Conservation (phyloP, 1,140 invertebrate genomes). For the Battus philenor region DNA sequence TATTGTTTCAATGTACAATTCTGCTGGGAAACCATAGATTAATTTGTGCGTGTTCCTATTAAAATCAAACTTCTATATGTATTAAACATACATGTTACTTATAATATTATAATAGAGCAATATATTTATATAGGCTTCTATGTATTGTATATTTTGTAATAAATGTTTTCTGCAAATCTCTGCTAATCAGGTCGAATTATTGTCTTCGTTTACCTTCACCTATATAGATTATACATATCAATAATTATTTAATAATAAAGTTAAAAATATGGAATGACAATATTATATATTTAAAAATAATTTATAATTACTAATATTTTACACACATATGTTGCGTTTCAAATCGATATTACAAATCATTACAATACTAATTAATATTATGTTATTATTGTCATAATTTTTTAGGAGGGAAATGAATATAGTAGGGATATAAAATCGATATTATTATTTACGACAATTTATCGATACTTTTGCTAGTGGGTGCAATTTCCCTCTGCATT, state of each 20-base stretch:
- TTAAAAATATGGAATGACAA: neutral
- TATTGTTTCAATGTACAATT: too few relatives aligned
- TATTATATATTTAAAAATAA: neutral
- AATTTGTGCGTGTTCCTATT: too few relatives aligned
- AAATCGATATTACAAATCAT: slow-evolving; percentile 12
- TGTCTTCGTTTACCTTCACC: neutral
- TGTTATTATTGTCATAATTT: slow-evolving; percentile 12
- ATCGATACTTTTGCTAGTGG: too few relatives aligned
- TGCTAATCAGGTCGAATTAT: neutral
- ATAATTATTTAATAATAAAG: slow-evolving; percentile 19
- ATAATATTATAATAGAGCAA: too few relatives aligned
- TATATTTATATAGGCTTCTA: too few relatives aligned
- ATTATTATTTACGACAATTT: too few relatives aligned
- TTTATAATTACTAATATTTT: neutral
- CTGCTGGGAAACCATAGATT: too few relatives aligned
- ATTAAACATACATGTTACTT: too few relatives aligned
- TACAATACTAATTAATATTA: neutral
- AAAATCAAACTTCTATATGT: neutral
- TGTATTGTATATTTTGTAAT: neutral
- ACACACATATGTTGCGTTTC: slow-evolving; percentile 12
- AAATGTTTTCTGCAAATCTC: neutral
- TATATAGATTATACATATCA: slow-evolving; percentile 4
- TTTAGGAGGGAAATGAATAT: too few relatives aligned
- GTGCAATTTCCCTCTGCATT: too few relatives aligned
- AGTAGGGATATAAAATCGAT: too few relatives aligned